Base-by-base conservation (phyloP, 1,140 invertebrate species). In the Macrotrachela quadricornifera region DNA sequence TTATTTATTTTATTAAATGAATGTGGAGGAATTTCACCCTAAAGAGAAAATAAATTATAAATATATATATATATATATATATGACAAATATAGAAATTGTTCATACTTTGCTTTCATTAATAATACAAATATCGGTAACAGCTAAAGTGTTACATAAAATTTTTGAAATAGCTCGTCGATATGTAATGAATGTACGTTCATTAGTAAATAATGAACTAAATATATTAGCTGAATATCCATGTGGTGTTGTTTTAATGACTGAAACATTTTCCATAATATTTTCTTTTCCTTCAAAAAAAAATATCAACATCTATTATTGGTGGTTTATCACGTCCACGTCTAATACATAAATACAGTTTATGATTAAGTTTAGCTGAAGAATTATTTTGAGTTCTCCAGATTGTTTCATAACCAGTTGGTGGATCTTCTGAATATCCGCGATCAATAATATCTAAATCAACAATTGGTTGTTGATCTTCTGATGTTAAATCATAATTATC, bases 61-160 rank as follows among this genome's bases (percentile, higher is more conserved):
- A n/a, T n/a, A n/a, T n/a, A n/a, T n/a, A n/a, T n/a, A n/a, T n/a
- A n/a, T n/a, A n/a, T n/a, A n/a, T n/a, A n/a, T n/a, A n/a, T n/a
- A n/a, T n/a, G n/a, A n/a, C n/a, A n/a, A n/a, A n/a, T n/a, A n/a
- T n/a, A n/a, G n/a, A n/a, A n/a, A n/a, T 13, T 21, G 36, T 15
- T 55, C 49, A 47, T 59, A 72, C 70, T 63, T 92, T 90, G 64
- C 83, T 92, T 13, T 79, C 74, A 15, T 95, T 75, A 50, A 97
- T 87, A 42, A 99, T 80, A 72, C 88, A 94, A 50, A 97, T 79
- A 63, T 97, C 90, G 0, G 90, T 92, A 1, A 99, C 91, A 47
- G 95, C 90, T 36, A 97, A 73, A 46, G 87, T 86, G 73, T 95
- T 95, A 67, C 85, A 91, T 6, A 87, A 80, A 69, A 87, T 83